A percentile compares a stretch with the other conserved stretches of the same genome.
Evolutionary conservation across 2,113 vertebrate genomes (phyloP).

Genomic region (Larimichthys crocea): DNA sequence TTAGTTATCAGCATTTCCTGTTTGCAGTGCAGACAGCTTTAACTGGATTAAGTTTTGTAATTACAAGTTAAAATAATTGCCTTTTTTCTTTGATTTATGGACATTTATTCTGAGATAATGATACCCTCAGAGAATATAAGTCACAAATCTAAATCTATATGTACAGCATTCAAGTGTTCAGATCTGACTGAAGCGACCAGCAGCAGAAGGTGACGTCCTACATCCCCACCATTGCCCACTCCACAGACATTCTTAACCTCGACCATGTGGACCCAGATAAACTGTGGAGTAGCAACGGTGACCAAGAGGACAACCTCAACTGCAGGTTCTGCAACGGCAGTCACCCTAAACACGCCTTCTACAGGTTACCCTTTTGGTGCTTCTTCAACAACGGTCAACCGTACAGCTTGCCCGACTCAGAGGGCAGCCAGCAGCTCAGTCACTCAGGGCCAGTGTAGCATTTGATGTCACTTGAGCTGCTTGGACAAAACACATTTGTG

Average conservation of each 20-base stretch:
- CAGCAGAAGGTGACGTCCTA: constrained; percentile 93
- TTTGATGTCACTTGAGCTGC: neutral
- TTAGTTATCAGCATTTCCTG: neutral
- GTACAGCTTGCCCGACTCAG: constrained; percentile 92
- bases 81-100: neutral
- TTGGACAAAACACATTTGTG: constrained; percentile 7
- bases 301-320: constrained; percentile 88
- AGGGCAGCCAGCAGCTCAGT: constrained; percentile 75
- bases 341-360: constrained; percentile 97
- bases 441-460: constrained; percentile 89
- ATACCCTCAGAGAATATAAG: neutral
- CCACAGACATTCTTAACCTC: constrained; percentile 97
- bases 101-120: neutral
- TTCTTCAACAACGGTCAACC: constrained; percentile 99
- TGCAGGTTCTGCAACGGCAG: constrained; percentile 97
- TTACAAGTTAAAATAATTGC: too few species aligned
- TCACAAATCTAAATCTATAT: neutral
- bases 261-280: constrained; percentile 98
- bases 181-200: constrained; percentile 80
- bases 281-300: constrained; percentile 91
- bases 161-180: neutral
- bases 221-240: constrained; percentile 95
- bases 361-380: constrained; percentile 97
- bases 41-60: neutral
- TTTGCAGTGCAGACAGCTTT: neutral